A percentile compares a stretch with the other conserved stretches of the same genome.
Evolutionary conservation across 2,113 vertebrate genomes (phyloP).

Genomic region (Nesospiza acunhae): DNA sequence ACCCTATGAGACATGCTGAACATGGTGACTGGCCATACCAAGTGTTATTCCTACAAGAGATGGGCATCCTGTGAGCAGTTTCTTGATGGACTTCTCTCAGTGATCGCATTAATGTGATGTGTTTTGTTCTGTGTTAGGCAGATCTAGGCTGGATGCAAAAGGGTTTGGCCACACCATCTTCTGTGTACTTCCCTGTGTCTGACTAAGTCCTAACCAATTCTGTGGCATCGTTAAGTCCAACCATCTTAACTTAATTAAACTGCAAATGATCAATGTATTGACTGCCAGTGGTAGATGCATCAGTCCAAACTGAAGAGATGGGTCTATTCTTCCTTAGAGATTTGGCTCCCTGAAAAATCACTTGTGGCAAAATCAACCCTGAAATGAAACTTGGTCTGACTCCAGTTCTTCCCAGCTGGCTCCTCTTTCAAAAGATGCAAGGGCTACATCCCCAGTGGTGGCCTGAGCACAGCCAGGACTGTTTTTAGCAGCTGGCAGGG

Average conservation of each 20-base stretch:
- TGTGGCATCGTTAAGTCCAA: not conserved
- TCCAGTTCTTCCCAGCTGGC: not conserved
- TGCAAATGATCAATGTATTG: not conserved
- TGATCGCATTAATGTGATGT: not conserved
- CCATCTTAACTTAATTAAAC: not conserved
- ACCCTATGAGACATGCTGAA: not conserved
- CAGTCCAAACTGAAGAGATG: not conserved
- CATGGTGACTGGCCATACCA: not conserved
- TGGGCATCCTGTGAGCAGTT: not conserved
- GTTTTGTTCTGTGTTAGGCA: not conserved
- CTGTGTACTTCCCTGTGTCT: not conserved
- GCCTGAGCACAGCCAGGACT: fast-evolving
- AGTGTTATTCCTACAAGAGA: not conserved
- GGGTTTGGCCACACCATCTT: not conserved
- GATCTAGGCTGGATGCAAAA: not conserved
- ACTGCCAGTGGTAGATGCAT: not conserved
- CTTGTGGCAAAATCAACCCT: not conserved
- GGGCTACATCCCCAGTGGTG: fast-evolving
- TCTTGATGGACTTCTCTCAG: not conserved
- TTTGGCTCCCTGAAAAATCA: not conserved
- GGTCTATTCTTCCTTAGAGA: not conserved
- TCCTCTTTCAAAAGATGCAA: not conserved
- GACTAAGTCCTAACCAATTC: not conserved
- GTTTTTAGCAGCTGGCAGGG: not conserved
- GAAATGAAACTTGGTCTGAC: not conserved